Evolutionary conservation across 2,888 invertebrate genomes (phyloP), one percentile per base, ranked within the genome.

Genomic region (Dryobota labecula): DNA sequence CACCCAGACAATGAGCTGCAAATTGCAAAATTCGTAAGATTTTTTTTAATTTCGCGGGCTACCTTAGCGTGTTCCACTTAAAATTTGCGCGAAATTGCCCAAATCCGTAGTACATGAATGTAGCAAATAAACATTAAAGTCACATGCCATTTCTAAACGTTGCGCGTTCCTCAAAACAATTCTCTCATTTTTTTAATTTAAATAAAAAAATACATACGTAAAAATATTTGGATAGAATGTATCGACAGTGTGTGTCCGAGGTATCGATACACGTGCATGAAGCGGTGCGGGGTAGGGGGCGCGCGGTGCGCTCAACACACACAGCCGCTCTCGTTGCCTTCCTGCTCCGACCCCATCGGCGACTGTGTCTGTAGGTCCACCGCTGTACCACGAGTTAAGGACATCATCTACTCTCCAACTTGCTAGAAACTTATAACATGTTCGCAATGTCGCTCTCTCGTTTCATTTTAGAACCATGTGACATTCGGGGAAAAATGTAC

Each of bases 301-400:
- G 80, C 56, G 78, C 74, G 79, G 71, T 68, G 75, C 76, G 76
- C 76, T 97, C 97, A 98, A 97, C 98, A 98, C 96, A 98, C 97
- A 95, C 98, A 98, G 92, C 98, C 98, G 87, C 98, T 97, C 94
- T 98, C 98, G 92, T 97, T 97, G 92, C 98, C 98, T 89, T 97
- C 97, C 92, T 97, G 97, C 93, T 98, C 98, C 85, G 97, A 97
- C 92, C 98, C 97, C 96, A 98, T 97, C 88, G 98, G 97, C 84
- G 97, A 97, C 95, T 98, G 98, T 86, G 97, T 98, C 96, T 98
- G 98, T 88, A 98, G 96, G 93, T 98, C 98, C 94, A 98, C 98
- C 94, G 98, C 98, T 98, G 96, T 69, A 60, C 86, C 89, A 65
- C 36, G 86, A 89, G 93, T 94, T 89, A 93, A 93, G 94, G 92